Evolutionary conservation across 2,888 invertebrate genomes (phyloP).

Genomic region (Diplolepis rosae): DNA sequence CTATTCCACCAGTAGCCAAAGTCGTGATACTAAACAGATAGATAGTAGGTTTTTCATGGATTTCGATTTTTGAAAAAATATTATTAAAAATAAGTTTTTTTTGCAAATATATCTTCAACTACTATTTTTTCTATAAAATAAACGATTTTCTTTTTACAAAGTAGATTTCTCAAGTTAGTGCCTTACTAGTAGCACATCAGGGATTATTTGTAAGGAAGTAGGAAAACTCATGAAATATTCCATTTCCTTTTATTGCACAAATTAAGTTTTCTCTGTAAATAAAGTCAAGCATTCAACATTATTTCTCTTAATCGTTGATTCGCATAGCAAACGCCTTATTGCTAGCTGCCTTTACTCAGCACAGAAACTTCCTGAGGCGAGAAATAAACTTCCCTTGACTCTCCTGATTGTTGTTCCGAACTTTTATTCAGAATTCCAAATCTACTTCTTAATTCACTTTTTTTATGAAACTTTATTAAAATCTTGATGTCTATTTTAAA

Average conservation of each 20-base stretch:
- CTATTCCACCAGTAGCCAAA: no score
- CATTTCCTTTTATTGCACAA: neutral
- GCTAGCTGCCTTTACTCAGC: neutral
- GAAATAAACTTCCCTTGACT: slow-evolving; percentile 9
- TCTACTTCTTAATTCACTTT: neutral
- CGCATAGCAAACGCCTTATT: slow-evolving; percentile 22
- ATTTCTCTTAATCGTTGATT: slow-evolving; percentile 26
- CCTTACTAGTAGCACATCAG: no score
- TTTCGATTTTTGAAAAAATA: no score
- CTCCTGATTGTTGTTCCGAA: neutral
- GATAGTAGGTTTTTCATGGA: no score
- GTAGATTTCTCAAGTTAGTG: no score
- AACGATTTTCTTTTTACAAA: no score
- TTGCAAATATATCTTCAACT: no score
- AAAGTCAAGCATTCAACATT: slow-evolving; percentile 4
- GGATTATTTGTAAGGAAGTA: neutral
- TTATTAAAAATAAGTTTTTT: no score
- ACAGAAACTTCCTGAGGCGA: slow-evolving; percentile 24
- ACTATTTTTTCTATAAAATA: no score
- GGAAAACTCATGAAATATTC: slow-evolving; percentile 6
- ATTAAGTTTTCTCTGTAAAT: slow-evolving; percentile 23
- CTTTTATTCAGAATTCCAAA: neutral
- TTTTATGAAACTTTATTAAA: neutral
- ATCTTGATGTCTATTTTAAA: no score
- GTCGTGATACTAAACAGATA: no score